Evolutionary conservation across 2,888 invertebrate species (phyloP), one percentile per base, ranked within the genome.

Genomic region (Trichogramma dendrolimi): DNA sequence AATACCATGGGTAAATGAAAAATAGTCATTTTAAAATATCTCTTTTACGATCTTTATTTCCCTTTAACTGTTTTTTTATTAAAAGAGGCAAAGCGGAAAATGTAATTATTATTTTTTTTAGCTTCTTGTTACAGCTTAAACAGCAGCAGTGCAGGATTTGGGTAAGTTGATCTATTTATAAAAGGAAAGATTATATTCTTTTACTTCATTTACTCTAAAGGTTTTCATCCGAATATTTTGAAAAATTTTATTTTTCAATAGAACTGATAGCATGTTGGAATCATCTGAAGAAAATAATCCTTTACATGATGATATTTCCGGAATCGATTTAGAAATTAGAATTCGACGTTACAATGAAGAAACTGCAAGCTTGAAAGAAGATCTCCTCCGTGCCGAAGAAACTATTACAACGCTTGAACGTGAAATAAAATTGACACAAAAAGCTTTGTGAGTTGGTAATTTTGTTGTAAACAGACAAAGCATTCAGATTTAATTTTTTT

Each of bases 321-420:
- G 57, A 7, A 54, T 68, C 42, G 70, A 71, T 55, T 65, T 71
- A 39, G 61, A 69, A 48, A 59, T 67, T 54, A 68, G 67, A 27
- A 64, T 72, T 43, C 68, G 68, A 47, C 67, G 67, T 39, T 69
- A 64, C 54, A 70, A 69, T 55, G 71, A 71, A 53, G 71, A 73
- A 39, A 71, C 67, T 40, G 48, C 65, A 6, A 56, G 44, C 55
- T 59, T 73, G 5, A 69, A 67, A 38, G 71, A 71, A 43, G 71
- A 71, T 47, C 59, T 72, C 44, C 48, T 59, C 7, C 63, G 63
- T 10, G 43, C 67, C 8, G 71, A 73, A 51, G 72, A 73, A 39
- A 58, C 63, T 6, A 64, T 65, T n/a, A 5, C n/a, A 46, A 38
- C 42, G 8, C 62, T 60, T 39, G 59, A 60, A 39, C 11, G 47